Conservation (phyloP, 2,797 vertebrate genomes). For the Tapera naevia region DNA sequence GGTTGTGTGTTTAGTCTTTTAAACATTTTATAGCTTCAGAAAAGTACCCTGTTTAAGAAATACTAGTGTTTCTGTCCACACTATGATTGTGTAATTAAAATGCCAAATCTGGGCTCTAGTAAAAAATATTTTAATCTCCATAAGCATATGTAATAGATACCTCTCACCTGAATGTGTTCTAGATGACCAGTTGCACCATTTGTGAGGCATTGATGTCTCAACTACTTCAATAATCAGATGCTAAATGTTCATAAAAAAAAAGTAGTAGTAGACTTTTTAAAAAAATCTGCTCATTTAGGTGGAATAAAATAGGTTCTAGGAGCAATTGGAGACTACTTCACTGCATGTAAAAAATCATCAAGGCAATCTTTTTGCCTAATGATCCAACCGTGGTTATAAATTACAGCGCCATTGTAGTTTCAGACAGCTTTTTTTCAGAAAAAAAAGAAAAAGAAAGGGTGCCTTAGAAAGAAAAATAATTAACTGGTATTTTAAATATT, state of each 20-base stretch:
- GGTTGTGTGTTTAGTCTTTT: not conserved
- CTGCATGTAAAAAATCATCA: slow-evolving; percentile 56
- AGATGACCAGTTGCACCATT: slow-evolving; percentile 22
- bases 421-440: slow-evolving; percentile 12
- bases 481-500: not conserved
- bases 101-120: not conserved
- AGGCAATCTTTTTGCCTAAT: slow-evolving; percentile 58
- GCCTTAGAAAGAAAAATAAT: not conserved
- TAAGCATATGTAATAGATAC: not conserved
- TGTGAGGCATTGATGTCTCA: slow-evolving; percentile 24
- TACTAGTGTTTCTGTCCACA: not conserved
- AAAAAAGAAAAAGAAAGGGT: not conserved
- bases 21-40: not conserved
- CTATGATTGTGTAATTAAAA: not conserved
- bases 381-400: slow-evolving; percentile 33
- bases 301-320: slow-evolving; percentile 54
- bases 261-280: not conserved
- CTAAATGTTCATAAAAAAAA: slow-evolving; percentile 55
- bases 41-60: not conserved
- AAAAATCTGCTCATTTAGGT: slow-evolving; percentile 31
- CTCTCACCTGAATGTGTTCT: slow-evolving; percentile 13
- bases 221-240: slow-evolving; percentile 36
- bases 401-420: slow-evolving; percentile 17
- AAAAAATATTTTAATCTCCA: not conserved
- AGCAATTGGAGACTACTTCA: slow-evolving; percentile 53